Evolutionary conservation across 2,113 vertebrate genomes (phyloP).

Genomic region (Semnornis frantzii): DNA sequence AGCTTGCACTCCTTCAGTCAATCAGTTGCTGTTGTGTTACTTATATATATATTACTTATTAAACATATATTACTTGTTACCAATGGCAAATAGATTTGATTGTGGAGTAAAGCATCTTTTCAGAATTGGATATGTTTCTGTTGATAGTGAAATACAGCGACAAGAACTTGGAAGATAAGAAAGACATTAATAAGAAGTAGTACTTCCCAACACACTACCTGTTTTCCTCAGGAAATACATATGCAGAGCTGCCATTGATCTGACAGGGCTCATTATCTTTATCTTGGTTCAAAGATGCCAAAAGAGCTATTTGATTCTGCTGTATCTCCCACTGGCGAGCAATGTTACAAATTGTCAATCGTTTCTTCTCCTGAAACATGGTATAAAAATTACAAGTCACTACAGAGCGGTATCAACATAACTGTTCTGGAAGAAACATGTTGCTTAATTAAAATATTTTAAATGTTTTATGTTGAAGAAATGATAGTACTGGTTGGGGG

Average conservation of each 20-base stretch:
- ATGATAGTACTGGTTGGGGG: not conserved
- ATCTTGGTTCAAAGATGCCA: slow-evolving; percentile 76
- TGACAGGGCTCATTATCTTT: slow-evolving; percentile 83
- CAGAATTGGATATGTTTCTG: not conserved
- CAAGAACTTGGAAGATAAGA: not conserved
- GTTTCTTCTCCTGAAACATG: slow-evolving; percentile 88
- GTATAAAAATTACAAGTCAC: not conserved
- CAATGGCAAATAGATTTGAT: not conserved
- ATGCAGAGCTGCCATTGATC: slow-evolving; percentile 78
- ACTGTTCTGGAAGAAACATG: not conserved
- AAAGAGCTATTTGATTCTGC: slow-evolving; percentile 65
- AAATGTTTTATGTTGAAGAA: not conserved
- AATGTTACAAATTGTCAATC: slow-evolving; percentile 89
- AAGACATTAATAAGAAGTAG: not conserved
- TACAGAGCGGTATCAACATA: not conserved
- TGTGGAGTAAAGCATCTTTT: not conserved
- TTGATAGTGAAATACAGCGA: not conserved
- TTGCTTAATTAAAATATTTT: not conserved
- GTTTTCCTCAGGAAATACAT: slow-evolving; percentile 85
- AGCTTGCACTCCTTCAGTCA: too few species aligned
- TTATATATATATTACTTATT: not conserved
- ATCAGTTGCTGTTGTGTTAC: not conserved
- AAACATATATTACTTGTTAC: not conserved
- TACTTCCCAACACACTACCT: slow-evolving; percentile 74
- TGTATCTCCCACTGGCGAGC: slow-evolving; percentile 92